Conservation (phyloP, 1,140 invertebrate genomes). For the Drosophila murphyi region DNA sequence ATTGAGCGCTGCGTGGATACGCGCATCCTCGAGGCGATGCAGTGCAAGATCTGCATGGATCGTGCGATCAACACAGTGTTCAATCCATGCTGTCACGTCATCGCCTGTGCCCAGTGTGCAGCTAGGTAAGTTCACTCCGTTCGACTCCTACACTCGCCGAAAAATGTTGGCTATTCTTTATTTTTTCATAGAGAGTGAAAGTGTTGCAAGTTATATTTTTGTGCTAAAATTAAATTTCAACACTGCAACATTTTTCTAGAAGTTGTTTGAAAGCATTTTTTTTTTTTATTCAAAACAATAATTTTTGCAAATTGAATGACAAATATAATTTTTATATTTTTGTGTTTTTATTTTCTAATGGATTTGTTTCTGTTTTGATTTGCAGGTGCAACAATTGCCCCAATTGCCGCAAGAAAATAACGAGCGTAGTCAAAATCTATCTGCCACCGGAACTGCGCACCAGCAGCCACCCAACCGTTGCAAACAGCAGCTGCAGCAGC, state of each 20-base stretch:
- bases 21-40: slow-evolving; percentile 89
- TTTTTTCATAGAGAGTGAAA: too few relatives aligned
- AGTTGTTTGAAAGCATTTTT: too few relatives aligned
- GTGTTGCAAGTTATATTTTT: too few relatives aligned
- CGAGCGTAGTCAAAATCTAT: slow-evolving; percentile 86
- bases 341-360: too few relatives aligned
- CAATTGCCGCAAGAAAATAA: slow-evolving; percentile 90
- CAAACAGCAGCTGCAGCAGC: slow-evolving; percentile 26
- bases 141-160: too few relatives aligned
- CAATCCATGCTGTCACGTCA: slow-evolving; percentile 92
- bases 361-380: background rate
- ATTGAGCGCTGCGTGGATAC: slow-evolving; percentile 83
- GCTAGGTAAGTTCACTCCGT: slow-evolving; percentile 82
- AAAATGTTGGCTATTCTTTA: too few relatives aligned
- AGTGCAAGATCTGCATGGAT: slow-evolving; percentile 94
- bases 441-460: slow-evolving; percentile 87
- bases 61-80: slow-evolving; percentile 91
- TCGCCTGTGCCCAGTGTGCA: slow-evolving; percentile 90
- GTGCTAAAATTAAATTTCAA: too few relatives aligned
- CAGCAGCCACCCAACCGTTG: slow-evolving; percentile 53
- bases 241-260: too few relatives aligned
- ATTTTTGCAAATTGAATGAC: too few relatives aligned
- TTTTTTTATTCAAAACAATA: too few relatives aligned
- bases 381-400: slow-evolving; percentile 90
- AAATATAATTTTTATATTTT: background rate